phyloP scores from a whole-genome alignment of 2,888 invertebrate species.

The Plagiodera versicolora region DNA sequence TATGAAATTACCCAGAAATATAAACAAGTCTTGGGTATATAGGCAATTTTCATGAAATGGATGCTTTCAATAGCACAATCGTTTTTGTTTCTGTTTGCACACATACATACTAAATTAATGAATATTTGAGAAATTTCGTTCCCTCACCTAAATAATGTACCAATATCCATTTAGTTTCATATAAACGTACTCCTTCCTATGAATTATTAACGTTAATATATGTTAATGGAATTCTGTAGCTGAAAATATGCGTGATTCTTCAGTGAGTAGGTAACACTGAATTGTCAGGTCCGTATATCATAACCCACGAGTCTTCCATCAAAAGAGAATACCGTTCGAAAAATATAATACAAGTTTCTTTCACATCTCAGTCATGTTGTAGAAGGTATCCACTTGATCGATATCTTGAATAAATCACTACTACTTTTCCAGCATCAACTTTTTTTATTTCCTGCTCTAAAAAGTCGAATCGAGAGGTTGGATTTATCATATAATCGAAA shows the following conservation, averaged over 20 bases:
- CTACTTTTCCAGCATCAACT: constrained; percentile 20
- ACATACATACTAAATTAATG: too few relatives aligned
- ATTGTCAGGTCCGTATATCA: neutral
- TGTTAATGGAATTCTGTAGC: neutral
- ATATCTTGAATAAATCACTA: constrained; percentile 25
- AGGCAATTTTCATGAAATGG: too few relatives aligned
- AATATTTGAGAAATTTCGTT: too few relatives aligned
- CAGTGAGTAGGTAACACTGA: neutral
- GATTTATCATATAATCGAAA: constrained; percentile 31
- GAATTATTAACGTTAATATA: neutral
- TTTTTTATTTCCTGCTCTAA: constrained; percentile 19
- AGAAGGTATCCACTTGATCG: constrained; percentile 16
- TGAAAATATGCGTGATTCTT: neutral
- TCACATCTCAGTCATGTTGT: constrained; percentile 23
- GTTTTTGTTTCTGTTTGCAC: too few relatives aligned
- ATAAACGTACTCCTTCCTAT: neutral
- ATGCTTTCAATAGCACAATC: too few relatives aligned
- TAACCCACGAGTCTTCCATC: neutral
- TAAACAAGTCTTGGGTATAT: too few relatives aligned
- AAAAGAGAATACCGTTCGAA: constrained; percentile 5
- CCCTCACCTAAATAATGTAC: too few relatives aligned
- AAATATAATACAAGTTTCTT: constrained; percentile 16
- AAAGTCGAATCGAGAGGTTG: constrained; percentile 32
- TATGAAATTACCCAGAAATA: too few relatives aligned
- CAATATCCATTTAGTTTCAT: too few relatives aligned